Percentiles rank a stretch among this genome's conserved stretches.
Evolutionary conservation across 2,113 vertebrate species (phyloP).

Genomic region (Pongo pygmaeus): DNA sequence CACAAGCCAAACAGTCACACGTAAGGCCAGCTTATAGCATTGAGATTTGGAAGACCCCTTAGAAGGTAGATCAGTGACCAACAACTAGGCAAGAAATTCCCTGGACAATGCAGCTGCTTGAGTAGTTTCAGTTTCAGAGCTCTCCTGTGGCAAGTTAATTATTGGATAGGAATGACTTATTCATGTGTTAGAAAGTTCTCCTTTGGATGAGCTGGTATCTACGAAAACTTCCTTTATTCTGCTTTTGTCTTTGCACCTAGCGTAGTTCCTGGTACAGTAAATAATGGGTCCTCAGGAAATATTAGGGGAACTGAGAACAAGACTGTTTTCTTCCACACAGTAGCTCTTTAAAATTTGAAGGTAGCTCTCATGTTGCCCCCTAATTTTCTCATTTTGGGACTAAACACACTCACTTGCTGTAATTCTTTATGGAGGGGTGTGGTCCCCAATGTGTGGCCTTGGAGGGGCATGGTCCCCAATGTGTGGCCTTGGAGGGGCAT

Average conservation of each 20-base stretch:
- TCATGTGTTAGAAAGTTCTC: not conserved
- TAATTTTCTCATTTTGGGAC: not conserved
- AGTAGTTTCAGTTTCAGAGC: rapidly evolving
- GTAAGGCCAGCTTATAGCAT: rapidly evolving
- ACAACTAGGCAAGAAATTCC: rapidly evolving
- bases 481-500: rapidly evolving
- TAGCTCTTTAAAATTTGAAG: rapidly evolving
- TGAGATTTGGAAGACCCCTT: rapidly evolving
- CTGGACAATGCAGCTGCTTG: rapidly evolving
- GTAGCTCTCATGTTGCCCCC: rapidly evolving
- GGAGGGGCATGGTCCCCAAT: rapidly evolving
- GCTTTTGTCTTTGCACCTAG: rapidly evolving
- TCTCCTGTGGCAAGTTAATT: not conserved
- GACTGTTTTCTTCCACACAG: not conserved
- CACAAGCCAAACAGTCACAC: rapidly evolving
- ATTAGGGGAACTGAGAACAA: not conserved
- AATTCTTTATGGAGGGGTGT: rapidly evolving
- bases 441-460: rapidly evolving
- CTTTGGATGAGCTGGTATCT: not conserved
- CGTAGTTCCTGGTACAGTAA: not conserved
- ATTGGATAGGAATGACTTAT: rapidly evolving
- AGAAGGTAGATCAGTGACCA: rapidly evolving
- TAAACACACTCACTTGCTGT: rapidly evolving
- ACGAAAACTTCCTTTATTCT: rapidly evolving
- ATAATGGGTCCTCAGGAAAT: not conserved